phyloP scores from a whole-genome alignment of 2,888 invertebrate genomes.

The Tetranychus truncatus region DNA sequence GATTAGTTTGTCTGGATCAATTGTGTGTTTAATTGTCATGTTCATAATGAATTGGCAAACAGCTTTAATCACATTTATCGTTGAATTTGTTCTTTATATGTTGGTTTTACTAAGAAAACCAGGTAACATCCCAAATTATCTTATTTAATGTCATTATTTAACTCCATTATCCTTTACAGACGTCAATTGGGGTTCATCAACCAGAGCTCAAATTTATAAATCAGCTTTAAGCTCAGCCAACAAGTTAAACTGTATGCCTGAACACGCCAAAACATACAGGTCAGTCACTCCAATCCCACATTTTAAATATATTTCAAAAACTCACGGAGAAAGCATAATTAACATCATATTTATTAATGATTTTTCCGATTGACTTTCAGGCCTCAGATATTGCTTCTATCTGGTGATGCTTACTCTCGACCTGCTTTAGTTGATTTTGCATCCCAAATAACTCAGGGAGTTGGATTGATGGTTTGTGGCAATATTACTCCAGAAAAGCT shows the following conservation, averaged over 20 bases:
- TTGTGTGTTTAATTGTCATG: slow-evolving; percentile 57
- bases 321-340: too few species aligned
- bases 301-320: too few species aligned
- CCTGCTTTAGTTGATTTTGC: slow-evolving; percentile 39
- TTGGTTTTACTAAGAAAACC: slow-evolving; percentile 84
- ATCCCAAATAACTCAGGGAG: slow-evolving; percentile 40
- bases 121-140: slow-evolving; percentile 38
- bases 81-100: slow-evolving; percentile 70
- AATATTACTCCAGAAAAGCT: slow-evolving; percentile 43
- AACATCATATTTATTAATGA: not conserved
- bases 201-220: slow-evolving; percentile 39
- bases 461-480: slow-evolving; percentile 72
- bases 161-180: slow-evolving; percentile 27
- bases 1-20: slow-evolving; percentile 63
- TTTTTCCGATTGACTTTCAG: slow-evolving; percentile 32
- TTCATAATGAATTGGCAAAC: slow-evolving; percentile 81
- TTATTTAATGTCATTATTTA: not conserved
- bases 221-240: slow-evolving; percentile 36
- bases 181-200: slow-evolving; percentile 43
- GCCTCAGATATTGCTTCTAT: slow-evolving; percentile 33
- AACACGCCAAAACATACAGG: slow-evolving; percentile 41
- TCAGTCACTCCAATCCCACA: not conserved
- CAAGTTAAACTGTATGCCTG: slow-evolving; percentile 36
- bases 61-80: slow-evolving; percentile 71
- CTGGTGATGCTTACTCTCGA: slow-evolving; percentile 36